Percentiles rank a stretch among this genome's conserved stretches.
Evolutionary conservation across 1,140 invertebrate genomes (phyloP).

Genomic region (Chionoecetes opilio): DNA sequence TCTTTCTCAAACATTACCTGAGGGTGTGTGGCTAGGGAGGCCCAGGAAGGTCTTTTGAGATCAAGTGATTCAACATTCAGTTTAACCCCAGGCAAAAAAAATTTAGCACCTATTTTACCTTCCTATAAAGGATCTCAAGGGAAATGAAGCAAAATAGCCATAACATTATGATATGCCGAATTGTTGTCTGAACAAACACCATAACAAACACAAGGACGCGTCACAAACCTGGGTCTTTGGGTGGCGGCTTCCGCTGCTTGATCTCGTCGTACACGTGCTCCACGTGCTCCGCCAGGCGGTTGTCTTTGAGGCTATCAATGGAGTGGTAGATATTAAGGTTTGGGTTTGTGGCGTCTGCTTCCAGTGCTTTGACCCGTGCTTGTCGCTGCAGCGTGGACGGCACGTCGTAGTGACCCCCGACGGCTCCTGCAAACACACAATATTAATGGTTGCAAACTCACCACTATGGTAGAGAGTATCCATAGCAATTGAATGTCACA

Average conservation of each 20-base stretch:
- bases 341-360: constrained; percentile 92
- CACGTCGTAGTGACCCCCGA: constrained; percentile 80
- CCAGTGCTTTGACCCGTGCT: constrained; percentile 82
- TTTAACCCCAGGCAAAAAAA: neutral
- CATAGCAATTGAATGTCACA: no score
- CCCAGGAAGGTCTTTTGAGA: neutral
- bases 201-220: neutral
- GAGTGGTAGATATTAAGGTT: constrained; percentile 93
- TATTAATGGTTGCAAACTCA: neutral
- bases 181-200: neutral
- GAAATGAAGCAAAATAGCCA: constrained; percentile 28
- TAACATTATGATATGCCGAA: neutral
- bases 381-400: constrained; percentile 75
- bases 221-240: constrained; percentile 81
- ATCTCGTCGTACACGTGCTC: constrained; percentile 97
- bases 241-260: constrained; percentile 88
- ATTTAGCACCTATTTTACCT: neutral
- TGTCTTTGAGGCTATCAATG: constrained; percentile 87
- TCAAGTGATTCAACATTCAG: neutral
- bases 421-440: constrained; percentile 67
- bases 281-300: constrained; percentile 88
- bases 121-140: constrained; percentile 2
- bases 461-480: neutral
- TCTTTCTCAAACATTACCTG: neutral
- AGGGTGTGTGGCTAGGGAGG: neutral